Evolutionary conservation across 2,888 invertebrate genomes (phyloP).

Genomic region (Mellilla xanthometata): DNA sequence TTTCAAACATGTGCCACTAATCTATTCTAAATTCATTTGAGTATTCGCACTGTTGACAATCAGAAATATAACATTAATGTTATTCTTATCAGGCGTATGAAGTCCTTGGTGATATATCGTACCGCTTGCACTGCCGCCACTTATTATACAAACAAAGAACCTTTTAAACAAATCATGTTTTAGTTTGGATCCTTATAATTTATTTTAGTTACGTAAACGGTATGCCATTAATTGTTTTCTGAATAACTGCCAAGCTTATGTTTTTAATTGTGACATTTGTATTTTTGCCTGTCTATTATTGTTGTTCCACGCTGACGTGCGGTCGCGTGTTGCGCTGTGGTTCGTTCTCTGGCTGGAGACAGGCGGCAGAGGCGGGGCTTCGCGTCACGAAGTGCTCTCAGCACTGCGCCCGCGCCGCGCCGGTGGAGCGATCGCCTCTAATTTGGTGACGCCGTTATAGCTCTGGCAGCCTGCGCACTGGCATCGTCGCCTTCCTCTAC

Average conservation of each 20-base stretch:
- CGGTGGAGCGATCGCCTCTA: constrained; percentile 61
- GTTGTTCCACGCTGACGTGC: constrained; percentile 48
- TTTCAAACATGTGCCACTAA: constrained; percentile 43
- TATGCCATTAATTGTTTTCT: constrained; percentile 13
- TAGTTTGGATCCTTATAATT: constrained; percentile 3
- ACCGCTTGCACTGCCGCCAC: constrained; percentile 10
- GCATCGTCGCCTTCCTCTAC: constrained; percentile 33
- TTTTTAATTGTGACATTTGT: constrained; percentile 10
- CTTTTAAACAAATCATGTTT: constrained; percentile 8
- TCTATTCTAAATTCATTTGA: constrained; percentile 14
- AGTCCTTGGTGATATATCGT: constrained; percentile 39
- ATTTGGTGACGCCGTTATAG: constrained; percentile 70
- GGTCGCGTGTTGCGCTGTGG: constrained; percentile 45
- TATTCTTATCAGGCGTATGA: constrained; percentile 47
- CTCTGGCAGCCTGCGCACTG: constrained; percentile 24
- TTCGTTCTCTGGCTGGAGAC: constrained; percentile 48
- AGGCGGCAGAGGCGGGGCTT: constrained; percentile 59
- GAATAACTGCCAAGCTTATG: constrained; percentile 12
- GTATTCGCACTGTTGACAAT: constrained; percentile 30
- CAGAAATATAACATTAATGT: constrained; percentile 22
- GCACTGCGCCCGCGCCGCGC: constrained; percentile 42
- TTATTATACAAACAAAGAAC: constrained; percentile 16
- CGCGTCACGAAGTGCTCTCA: constrained; percentile 66
- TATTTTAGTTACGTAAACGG: constrained; percentile 15
- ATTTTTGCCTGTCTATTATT: constrained; percentile 42